phyloP scores from a whole-genome alignment of 2,797 vertebrate species.

The Falco concolor region DNA sequence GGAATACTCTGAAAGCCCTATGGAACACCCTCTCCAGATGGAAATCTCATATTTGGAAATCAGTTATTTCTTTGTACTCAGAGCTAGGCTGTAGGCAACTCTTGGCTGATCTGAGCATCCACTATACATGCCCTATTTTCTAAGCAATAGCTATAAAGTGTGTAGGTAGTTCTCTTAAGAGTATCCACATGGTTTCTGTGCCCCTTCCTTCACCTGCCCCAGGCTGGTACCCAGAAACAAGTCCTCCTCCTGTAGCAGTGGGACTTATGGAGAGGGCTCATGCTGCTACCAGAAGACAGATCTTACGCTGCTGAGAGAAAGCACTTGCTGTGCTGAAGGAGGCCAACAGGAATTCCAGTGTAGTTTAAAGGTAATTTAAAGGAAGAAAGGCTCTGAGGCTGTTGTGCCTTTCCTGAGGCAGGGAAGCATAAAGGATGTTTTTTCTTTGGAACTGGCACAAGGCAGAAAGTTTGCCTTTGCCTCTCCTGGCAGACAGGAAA shows the following conservation, averaged over 20 bases:
- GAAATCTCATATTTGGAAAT: not conserved
- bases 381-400: not conserved
- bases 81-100: not conserved
- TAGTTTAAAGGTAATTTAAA: not conserved
- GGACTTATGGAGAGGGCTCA: not conserved
- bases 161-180: not conserved
- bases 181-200: not conserved
- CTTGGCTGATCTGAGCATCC: not conserved
- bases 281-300: not conserved
- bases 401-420: not conserved
- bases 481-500: not conserved
- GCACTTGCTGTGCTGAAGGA: not conserved
- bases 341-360: not conserved
- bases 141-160: not conserved
- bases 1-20: not conserved
- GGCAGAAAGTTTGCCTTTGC: not conserved
- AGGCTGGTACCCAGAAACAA: not conserved
- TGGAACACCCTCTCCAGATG: not conserved
- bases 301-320: not conserved
- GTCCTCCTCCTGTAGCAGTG: not conserved
- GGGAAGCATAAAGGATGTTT: not conserved
- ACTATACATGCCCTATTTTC: not conserved
- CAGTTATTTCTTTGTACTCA: not conserved
- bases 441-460: not conserved
- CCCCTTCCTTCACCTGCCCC: not conserved